A percentile compares a stretch with the other conserved stretches of the same genome.
Conservation (phyloP, 2,113 vertebrate genomes). For the Lasiurus borealis region DNA sequence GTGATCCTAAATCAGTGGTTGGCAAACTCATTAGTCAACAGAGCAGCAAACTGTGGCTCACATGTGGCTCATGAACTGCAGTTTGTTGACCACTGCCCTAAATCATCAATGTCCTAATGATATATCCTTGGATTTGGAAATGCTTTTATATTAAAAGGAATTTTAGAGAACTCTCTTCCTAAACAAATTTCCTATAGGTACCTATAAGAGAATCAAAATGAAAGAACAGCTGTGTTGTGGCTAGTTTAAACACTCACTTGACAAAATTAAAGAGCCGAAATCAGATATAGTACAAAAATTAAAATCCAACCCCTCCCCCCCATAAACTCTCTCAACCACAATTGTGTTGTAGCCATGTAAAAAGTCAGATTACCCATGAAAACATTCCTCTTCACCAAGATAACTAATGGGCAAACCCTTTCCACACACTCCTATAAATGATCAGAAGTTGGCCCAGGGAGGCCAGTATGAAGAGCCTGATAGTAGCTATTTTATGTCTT, state of each 20-base stretch:
- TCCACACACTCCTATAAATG: not conserved
- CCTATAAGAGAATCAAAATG: not conserved
- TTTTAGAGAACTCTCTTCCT: not conserved
- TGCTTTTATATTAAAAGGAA: constrained; percentile 5
- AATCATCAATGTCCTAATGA: not conserved
- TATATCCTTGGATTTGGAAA: not conserved
- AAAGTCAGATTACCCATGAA: not conserved
- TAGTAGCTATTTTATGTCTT: not conserved
- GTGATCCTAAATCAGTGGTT: not conserved
- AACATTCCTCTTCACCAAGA: not conserved
- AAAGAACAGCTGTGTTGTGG: not conserved
- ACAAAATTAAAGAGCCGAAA: constrained; percentile 31
- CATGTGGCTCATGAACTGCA: no score
- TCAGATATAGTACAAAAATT: constrained; percentile 38
- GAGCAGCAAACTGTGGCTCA: no score
- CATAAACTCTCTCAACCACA: not conserved
- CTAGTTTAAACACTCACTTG: not conserved
- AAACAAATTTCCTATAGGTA: not conserved
- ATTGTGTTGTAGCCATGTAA: not conserved
- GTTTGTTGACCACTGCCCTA: not conserved
- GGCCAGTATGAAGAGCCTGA: not conserved
- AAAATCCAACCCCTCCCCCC: not conserved
- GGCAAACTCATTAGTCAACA: no score
- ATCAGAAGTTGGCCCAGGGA: not conserved
- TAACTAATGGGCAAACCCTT: not conserved